A percentile compares a stretch with the other conserved stretches of the same genome.
Conservation (phyloP, 2,888 invertebrate species). For the Luffia ferchaultella region DNA sequence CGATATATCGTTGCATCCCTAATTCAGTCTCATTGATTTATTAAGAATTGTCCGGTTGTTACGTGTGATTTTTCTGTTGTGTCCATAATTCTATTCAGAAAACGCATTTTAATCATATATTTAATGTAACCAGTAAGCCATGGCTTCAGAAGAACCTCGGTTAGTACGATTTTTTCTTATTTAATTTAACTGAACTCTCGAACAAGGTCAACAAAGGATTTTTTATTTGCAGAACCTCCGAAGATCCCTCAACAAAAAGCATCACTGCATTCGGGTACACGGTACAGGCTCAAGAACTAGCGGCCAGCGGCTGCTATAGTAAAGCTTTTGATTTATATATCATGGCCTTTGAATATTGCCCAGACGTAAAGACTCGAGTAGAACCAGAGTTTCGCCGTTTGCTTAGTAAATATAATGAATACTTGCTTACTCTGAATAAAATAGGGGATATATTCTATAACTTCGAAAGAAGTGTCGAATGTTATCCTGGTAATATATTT, state of each 20-base stretch:
- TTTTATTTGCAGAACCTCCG: background rate
- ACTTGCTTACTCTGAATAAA: conserved; percentile 23
- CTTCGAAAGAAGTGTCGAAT: conserved; percentile 28
- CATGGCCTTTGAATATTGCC: conserved; percentile 30
- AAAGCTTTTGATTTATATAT: conserved; percentile 39
- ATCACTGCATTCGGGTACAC: conserved; percentile 17
- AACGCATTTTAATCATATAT: too few relatives aligned
- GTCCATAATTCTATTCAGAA: too few relatives aligned
- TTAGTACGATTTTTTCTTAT: too few relatives aligned
- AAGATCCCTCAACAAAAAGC: background rate
- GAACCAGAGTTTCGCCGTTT: conserved; percentile 34
- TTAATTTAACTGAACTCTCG: too few relatives aligned
- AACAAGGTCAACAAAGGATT: too few relatives aligned
- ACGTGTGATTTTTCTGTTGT: too few relatives aligned
- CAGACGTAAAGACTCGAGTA: conserved; percentile 21
- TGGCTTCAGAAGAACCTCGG: too few relatives aligned
- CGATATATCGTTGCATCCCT: too few relatives aligned
- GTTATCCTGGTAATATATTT: conserved; percentile 32
- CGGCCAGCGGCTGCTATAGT: conserved; percentile 23
- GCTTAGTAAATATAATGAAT: conserved; percentile 27
- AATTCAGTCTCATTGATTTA: too few relatives aligned
- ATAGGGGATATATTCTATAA: conserved; percentile 37
- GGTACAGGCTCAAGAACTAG: conserved; percentile 27
- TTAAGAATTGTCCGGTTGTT: too few relatives aligned
- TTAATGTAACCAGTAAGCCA: too few relatives aligned